Evolutionary conservation across 2,888 invertebrate genomes (phyloP), one percentile per base, ranked within the genome.

Genomic region (Cerceris rybyensis): DNA sequence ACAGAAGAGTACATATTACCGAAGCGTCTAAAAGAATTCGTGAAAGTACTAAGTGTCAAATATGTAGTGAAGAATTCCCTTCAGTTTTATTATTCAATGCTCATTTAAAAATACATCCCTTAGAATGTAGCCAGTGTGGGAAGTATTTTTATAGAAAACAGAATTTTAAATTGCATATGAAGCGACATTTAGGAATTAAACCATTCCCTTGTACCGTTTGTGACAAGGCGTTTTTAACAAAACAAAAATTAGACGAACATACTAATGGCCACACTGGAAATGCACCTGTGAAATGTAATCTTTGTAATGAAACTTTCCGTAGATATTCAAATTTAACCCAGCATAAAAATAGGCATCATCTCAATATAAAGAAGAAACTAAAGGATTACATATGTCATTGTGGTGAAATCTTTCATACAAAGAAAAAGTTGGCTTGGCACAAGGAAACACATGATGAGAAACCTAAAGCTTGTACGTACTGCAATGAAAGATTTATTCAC

Each of bases 401-500:
- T 92, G 97, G 97, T 54, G 96, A 96, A 84, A 95, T 97, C 73
- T 95, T 97, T 92, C 96, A 96, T 88, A 96, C 97, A 66, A 96
- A 96, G 90, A 96, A 96, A 85, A 97, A 97, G 92, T 94, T 97
- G 83, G 94, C 95, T 5, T 97, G 97, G 96, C 98, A 98, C 93
- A 95, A 96, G 88, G 97, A 97, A 93, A 96, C 96, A 6, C 98
- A 98, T 93, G 97, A 96, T 77, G 93, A 94, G 42, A 95, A 96
- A 90, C 97, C 97, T 46, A 96, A 97, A 92, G 95, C 96, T 59
- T 98, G 98, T 92, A 94, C 95, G 5, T 95, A 96, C 90, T 98
- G 98, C 93, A 96, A 95, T 89, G 97, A 97, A 93, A 96, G 97
- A 88, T 98, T 98, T 92, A 95, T 97, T 78, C 97, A 98, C 93